Evolutionary conservation across 2,113 vertebrate genomes (phyloP).

Genomic region (Coreoperca whiteheadi): DNA sequence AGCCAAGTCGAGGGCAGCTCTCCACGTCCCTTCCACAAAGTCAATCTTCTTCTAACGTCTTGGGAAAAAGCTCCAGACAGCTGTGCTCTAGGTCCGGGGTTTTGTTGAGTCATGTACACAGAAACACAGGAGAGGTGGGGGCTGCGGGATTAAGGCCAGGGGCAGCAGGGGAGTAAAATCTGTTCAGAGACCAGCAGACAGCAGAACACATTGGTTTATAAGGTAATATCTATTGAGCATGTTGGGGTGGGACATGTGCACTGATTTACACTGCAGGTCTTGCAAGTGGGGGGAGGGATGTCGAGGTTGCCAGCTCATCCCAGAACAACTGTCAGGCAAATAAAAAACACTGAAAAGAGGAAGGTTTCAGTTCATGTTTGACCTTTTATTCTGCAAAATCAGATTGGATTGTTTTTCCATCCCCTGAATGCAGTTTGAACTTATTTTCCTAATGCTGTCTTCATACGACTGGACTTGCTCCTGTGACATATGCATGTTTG

Average conservation of each 20-base stretch:
- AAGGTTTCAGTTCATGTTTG: slow-evolving; percentile 71
- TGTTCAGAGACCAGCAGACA: slow-evolving; percentile 86
- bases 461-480: neutral
- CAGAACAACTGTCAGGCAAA: slow-evolving; percentile 64
- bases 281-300: slow-evolving; percentile 64
- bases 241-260: slow-evolving; percentile 85
- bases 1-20: slow-evolving; percentile 89
- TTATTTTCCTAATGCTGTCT: slow-evolving; percentile 37
- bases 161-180: slow-evolving; percentile 78
- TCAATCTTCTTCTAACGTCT: slow-evolving; percentile 85
- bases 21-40: slow-evolving; percentile 91
- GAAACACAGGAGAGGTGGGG: slow-evolving; percentile 82
- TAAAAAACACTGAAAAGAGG: slow-evolving; percentile 69
- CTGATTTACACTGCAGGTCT: slow-evolving; percentile 84
- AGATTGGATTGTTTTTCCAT: slow-evolving; percentile 35
- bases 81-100: slow-evolving; percentile 87
- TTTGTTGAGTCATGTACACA: slow-evolving; percentile 99
- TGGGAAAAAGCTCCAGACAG: slow-evolving; percentile 87
- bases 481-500: slow-evolving; percentile 61
- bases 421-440: slow-evolving; percentile 35
- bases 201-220: slow-evolving; percentile 89
- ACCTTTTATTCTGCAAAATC: slow-evolving; percentile 74
- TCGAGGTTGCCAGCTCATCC: slow-evolving; percentile 54
- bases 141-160: slow-evolving; percentile 50
- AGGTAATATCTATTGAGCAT: slow-evolving; percentile 94